These are phyloP conservation scores for Mycteria americana DNA, from an alignment of 2,797 vertebrate species.

Conservation along the genomic window DNA sequence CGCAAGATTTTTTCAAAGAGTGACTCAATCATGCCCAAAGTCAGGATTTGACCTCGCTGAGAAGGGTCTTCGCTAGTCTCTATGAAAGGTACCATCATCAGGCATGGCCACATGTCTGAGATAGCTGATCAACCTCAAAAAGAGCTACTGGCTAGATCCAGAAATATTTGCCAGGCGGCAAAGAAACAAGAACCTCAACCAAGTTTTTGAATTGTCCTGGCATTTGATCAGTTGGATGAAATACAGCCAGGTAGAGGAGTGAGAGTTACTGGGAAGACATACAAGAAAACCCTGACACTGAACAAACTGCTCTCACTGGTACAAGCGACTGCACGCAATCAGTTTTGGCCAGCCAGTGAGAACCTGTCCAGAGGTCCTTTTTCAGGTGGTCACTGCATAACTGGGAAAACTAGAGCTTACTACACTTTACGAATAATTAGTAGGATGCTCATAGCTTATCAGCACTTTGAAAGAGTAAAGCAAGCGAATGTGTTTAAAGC, in stretches of 20 bases:
- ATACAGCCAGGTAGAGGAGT: neutral
- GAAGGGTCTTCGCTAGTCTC: neutral
- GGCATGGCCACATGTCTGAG: neutral
- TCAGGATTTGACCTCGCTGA: neutral
- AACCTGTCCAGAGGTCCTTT: neutral
- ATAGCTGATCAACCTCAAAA: neutral
- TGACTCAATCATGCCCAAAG: neutral
- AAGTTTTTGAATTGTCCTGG: neutral
- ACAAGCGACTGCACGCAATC: fast-evolving
- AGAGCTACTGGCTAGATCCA: neutral
- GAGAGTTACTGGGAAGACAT: neutral
- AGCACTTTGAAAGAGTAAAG: neutral
- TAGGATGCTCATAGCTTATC: neutral
- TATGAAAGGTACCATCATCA: neutral
- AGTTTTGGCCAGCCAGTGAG: neutral
- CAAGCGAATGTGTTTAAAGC: neutral
- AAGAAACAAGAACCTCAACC: neutral
- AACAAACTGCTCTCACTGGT: fast-evolving
- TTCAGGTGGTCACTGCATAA: too few relatives aligned
- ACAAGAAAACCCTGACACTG: neutral
- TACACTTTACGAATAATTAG: neutral
- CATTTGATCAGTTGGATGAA: neutral
- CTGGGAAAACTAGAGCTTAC: neutral
- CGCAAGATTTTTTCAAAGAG: neutral
- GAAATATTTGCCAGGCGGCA: neutral